Percentiles rank a stretch among this genome's conserved stretches.
These are phyloP conservation scores for Anguilla rostrata DNA, from an alignment of 2,113 vertebrate species.

Conservation along the genomic window DNA sequence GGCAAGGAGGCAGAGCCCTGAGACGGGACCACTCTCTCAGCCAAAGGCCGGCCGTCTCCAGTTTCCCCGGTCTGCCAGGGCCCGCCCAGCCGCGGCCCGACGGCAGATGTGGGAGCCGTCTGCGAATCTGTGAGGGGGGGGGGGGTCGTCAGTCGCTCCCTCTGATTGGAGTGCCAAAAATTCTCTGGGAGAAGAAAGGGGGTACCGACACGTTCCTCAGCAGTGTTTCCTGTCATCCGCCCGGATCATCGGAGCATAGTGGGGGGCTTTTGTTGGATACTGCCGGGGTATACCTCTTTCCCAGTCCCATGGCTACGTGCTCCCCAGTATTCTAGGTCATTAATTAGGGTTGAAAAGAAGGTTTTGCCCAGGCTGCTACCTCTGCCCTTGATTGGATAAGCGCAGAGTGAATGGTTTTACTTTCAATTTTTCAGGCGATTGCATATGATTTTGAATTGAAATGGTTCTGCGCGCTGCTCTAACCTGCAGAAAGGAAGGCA, in stretches of 20 bases:
- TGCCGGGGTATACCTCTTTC: not conserved
- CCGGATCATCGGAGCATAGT: slow-evolving; percentile 6
- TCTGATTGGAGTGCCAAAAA: slow-evolving; percentile 57
- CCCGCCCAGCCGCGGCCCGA: slow-evolving; percentile 57
- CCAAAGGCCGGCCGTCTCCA: slow-evolving; percentile 37
- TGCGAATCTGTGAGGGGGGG: slow-evolving; percentile 57
- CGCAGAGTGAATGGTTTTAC: slow-evolving; percentile 32
- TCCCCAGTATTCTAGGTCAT: slow-evolving; percentile 22
- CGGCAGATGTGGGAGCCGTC: slow-evolving; percentile 48
- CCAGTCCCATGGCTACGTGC: not conserved
- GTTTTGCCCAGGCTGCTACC: slow-evolving; percentile 39
- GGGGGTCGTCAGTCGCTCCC: slow-evolving; percentile 52
- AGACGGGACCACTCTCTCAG: not conserved
- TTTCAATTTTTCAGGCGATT: slow-evolving; percentile 19
- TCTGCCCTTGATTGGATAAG: slow-evolving; percentile 38
- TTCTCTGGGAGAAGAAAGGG: slow-evolving; percentile 54
- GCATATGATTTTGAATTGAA: not conserved
- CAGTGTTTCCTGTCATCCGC: slow-evolving; percentile 46
- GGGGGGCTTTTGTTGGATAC: not conserved
- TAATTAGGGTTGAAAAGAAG: slow-evolving; percentile 40
- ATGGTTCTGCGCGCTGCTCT: slow-evolving; percentile 20
- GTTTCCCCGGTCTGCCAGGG: slow-evolving; percentile 50
- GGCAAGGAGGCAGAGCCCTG: not conserved
- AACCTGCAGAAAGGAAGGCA: slow-evolving; percentile 31
- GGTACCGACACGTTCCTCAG: slow-evolving; percentile 46